Evolutionary conservation across 2,797 vertebrate genomes (phyloP), one percentile per base, ranked within the genome.

Genomic region (Poecilia gillii): DNA sequence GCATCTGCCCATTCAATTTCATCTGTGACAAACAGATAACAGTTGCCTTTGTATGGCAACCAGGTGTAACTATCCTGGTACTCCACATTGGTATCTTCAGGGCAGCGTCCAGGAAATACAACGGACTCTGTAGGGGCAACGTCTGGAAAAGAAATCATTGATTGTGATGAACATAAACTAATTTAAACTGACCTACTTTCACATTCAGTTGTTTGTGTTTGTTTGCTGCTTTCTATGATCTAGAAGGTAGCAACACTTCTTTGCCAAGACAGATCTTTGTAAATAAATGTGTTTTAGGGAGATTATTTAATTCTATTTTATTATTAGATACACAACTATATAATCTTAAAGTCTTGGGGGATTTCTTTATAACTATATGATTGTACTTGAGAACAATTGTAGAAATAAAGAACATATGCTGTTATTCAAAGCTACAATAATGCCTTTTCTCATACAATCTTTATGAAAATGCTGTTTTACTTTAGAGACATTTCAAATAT

Each of bases 11-110:
- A 99, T 77, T 94, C 94, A 3, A 92, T 88, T 72, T 88, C 88
- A 0, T 96, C 92, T 9, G 94, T 93, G 70, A 97, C 83, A 70
- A 99, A 94, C 70, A 96, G 89, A 85, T 99, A 99, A 77, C 98
- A 99, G 72, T 97, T 88, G 25, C 94, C 93, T 72, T 92, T 95
- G 84, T 94, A 99, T 39, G 98, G 97, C 70, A 97, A 79, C 98
- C 98, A 99, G 0, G 94, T 79, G 1, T 78, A 83, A 39, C n/a
- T 88, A 55, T 82, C 49, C 0, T 78, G 73, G 74, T 81, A 87
- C 2, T 90, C 85, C 39, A 75, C 88, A 13, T 85, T 80, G 0
- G 93, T 81, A 3, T 91, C 91, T 20, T 93, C 90, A 3, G 97
- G 97, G 77, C 98, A 99, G 16, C 83, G 90, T 51, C 98, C 98